phyloP scores from a whole-genome alignment of 2,888 invertebrate species.

The Tinea semifulvella region DNA sequence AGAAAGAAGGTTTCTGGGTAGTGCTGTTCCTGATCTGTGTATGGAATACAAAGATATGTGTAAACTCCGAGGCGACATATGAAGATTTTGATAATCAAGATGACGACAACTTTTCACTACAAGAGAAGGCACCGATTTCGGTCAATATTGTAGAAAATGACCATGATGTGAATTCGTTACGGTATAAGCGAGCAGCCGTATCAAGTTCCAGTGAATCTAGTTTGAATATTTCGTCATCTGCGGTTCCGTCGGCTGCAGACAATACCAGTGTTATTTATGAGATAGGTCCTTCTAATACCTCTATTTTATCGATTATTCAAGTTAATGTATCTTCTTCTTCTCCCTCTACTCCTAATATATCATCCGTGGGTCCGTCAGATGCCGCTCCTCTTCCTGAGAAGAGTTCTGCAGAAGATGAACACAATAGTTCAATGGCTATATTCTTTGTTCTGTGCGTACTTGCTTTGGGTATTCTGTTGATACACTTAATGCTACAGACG shows the following conservation, averaged over 20 bases:
- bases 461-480: slow-evolving; percentile 91
- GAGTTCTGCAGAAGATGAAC: slow-evolving; percentile 94
- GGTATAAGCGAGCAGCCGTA: slow-evolving; percentile 3
- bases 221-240: slow-evolving; percentile 6
- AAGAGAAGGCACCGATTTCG: background rate
- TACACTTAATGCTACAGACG: slow-evolving; percentile 94
- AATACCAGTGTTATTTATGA: slow-evolving; percentile 38
- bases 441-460: slow-evolving; percentile 97
- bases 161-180: background rate
- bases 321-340: slow-evolving; percentile 42
- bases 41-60: background rate
- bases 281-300: slow-evolving; percentile 39
- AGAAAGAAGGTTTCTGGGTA: background rate
- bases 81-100: background rate
- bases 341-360: slow-evolving; percentile 33
- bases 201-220: slow-evolving; percentile 14
- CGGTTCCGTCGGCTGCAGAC: background rate
- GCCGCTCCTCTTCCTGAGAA: slow-evolving; percentile 86
- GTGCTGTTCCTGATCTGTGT: background rate
- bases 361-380: slow-evolving; percentile 71
- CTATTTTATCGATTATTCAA: slow-evolving; percentile 36
- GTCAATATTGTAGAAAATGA: background rate
- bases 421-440: slow-evolving; percentile 95
- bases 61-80: background rate
- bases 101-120: slow-evolving; percentile 1